Evolutionary conservation across 2,888 invertebrate genomes (phyloP).

Genomic region (Amblyteles armatorius): DNA sequence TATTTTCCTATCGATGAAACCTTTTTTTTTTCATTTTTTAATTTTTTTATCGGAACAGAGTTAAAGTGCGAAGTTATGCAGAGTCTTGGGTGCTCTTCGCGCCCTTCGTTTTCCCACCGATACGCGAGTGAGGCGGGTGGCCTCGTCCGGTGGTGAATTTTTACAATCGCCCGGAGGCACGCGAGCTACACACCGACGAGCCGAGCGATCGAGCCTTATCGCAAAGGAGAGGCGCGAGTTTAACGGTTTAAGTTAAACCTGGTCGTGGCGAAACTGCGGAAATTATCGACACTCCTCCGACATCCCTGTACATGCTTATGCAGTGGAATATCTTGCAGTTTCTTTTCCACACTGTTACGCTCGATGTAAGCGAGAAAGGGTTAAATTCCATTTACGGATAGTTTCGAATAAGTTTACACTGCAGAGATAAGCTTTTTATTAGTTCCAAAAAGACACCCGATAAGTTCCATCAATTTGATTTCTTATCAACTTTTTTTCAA

Average conservation of each 20-base stretch:
- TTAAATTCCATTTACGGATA: background rate
- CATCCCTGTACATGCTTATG: background rate
- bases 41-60: background rate
- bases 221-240: conserved; percentile 59
- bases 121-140: conserved; percentile 50
- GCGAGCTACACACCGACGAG: conserved; percentile 46
- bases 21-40: background rate
- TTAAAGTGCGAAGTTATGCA: conserved; percentile 15
- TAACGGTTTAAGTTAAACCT: conserved; percentile 55
- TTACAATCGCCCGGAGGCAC: conserved; percentile 39
- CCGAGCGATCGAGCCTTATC: conserved; percentile 59
- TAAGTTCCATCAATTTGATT: background rate
- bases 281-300: conserved; percentile 17
- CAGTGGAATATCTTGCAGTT: background rate
- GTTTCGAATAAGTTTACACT: background rate
- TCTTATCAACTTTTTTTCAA: background rate
- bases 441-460: background rate
- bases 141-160: conserved; percentile 33
- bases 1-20: background rate
- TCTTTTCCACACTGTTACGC: background rate
- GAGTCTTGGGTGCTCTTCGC: background rate
- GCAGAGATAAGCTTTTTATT: background rate
- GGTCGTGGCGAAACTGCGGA: conserved; percentile 23
- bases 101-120: conserved; percentile 45
- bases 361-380: background rate